Percentiles rank a stretch among this genome's conserved stretches.
phyloP scores from a whole-genome alignment of 2,797 vertebrate species.

The Mormyrus proboscirostris region DNA sequence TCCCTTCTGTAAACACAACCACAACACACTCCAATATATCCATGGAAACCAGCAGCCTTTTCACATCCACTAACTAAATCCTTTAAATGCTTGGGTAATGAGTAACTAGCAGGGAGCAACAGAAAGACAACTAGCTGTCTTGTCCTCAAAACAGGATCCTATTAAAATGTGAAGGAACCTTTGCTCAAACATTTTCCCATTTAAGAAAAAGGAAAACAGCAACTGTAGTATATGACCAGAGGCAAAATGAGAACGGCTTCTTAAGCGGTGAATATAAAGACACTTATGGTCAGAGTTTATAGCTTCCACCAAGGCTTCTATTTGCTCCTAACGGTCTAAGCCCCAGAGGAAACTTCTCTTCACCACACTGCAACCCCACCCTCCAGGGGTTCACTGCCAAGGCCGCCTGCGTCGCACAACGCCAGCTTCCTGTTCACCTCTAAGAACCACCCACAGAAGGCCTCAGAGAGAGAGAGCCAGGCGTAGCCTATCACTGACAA shows the following conservation, averaged over 20 bases:
- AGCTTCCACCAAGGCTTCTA: slow-evolving; percentile 64
- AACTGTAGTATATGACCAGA: neutral
- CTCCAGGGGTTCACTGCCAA: slow-evolving; percentile 47
- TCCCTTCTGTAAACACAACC: neutral
- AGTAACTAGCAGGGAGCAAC: neutral
- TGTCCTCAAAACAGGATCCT: neutral
- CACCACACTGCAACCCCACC: slow-evolving; percentile 26
- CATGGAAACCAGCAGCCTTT: neutral
- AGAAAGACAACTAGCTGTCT: neutral
- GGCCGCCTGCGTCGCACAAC: slow-evolving; percentile 29
- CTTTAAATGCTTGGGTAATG: neutral
- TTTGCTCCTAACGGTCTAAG: slow-evolving; percentile 56
- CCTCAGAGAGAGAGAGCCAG: slow-evolving; percentile 18
- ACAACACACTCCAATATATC: neutral
- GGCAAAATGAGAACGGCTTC: neutral
- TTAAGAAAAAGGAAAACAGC: neutral
- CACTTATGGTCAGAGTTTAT: slow-evolving; percentile 51
- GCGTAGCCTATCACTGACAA: slow-evolving; percentile 34
- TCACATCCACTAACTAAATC: neutral
- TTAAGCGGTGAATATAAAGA: neutral
- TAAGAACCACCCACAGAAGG: slow-evolving; percentile 31
- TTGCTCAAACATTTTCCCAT: neutral
- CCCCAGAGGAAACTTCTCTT: slow-evolving; percentile 56
- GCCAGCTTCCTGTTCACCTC: slow-evolving; percentile 68
- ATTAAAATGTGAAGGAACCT: neutral